A percentile compares a stretch with the other conserved stretches of the same genome.
Conservation (phyloP, 2,888 invertebrate genomes). For the Sclerodermus sp. region DNA sequence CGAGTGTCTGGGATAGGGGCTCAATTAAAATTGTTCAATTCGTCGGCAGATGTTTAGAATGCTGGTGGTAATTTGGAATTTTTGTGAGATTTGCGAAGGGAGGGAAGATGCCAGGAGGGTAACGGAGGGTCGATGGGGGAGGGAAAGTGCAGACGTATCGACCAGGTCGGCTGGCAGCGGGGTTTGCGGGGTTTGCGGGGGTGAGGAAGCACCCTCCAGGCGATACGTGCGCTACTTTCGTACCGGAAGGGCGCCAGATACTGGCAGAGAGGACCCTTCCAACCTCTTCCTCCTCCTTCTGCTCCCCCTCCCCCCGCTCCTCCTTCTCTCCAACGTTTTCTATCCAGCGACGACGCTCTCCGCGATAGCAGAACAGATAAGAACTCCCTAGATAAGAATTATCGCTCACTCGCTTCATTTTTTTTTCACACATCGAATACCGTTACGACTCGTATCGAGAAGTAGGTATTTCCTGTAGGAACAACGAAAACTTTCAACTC, state of each 20-base stretch:
- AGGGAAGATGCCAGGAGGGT: slow-evolving; percentile 3
- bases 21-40: no score
- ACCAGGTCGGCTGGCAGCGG: not conserved
- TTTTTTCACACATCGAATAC: no score
- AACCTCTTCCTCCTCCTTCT: slow-evolving; percentile 12
- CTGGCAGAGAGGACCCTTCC: slow-evolving; percentile 32
- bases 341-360: no score
- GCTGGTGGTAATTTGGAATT: no score
- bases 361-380: not conserved
- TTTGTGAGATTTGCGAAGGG: slow-evolving; percentile 6
- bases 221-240: slow-evolving; percentile 43
- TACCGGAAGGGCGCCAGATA: slow-evolving; percentile 40
- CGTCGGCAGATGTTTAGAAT: no score
- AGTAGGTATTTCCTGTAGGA: no score
- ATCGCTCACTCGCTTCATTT: slow-evolving; percentile 26
- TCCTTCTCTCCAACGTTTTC: slow-evolving; percentile 7
- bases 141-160: not conserved
- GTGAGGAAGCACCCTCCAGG: slow-evolving; percentile 27
- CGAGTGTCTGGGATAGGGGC: no score
- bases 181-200: slow-evolving; percentile 15
- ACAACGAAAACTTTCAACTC: no score
- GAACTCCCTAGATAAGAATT: slow-evolving; percentile 16
- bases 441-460: no score
- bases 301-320: not conserved
- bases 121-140: slow-evolving; percentile 4